Conservation (phyloP, 2,888 invertebrate genomes). For the Craniophora ligustri region DNA sequence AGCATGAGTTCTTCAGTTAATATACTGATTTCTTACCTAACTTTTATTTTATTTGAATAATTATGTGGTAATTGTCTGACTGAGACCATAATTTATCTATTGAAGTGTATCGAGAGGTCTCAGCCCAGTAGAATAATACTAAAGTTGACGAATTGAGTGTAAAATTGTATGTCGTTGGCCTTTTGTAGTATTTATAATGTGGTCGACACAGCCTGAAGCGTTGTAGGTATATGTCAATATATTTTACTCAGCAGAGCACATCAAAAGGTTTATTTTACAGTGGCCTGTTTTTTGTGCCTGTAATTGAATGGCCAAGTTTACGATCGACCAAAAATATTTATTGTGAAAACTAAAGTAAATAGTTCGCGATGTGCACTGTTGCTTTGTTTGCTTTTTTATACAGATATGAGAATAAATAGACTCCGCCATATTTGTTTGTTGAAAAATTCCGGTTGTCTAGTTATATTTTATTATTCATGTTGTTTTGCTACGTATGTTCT, state of each 20-base stretch:
- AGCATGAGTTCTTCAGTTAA: no score
- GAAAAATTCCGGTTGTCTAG: neutral
- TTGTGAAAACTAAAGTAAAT: conserved; percentile 65
- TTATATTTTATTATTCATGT: neutral
- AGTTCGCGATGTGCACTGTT: conserved; percentile 36
- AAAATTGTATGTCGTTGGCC: neutral
- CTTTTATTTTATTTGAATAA: no score
- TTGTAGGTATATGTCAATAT: conserved; percentile 69
- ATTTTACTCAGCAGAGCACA: conserved; percentile 64
- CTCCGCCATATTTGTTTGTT: conserved; percentile 31
- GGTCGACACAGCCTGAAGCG: conserved; percentile 37
- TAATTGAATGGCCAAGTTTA: conserved; percentile 80
- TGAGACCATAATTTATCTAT: no score
- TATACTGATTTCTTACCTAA: no score
- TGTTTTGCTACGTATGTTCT: neutral
- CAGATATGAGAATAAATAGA: conserved; percentile 29
- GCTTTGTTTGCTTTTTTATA: conserved; percentile 36
- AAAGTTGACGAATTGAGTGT: no score
- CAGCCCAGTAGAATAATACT: no score
- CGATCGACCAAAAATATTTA: conserved; percentile 71
- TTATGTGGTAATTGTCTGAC: no score
- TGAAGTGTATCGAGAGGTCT: no score
- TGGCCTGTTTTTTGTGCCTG: conserved; percentile 70
- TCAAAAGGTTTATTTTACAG: conserved; percentile 77
- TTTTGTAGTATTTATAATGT: conserved; percentile 27